Base-by-base conservation (phyloP, 2,113 vertebrate genomes). In the Gasterosteus aculeatus region DNA sequence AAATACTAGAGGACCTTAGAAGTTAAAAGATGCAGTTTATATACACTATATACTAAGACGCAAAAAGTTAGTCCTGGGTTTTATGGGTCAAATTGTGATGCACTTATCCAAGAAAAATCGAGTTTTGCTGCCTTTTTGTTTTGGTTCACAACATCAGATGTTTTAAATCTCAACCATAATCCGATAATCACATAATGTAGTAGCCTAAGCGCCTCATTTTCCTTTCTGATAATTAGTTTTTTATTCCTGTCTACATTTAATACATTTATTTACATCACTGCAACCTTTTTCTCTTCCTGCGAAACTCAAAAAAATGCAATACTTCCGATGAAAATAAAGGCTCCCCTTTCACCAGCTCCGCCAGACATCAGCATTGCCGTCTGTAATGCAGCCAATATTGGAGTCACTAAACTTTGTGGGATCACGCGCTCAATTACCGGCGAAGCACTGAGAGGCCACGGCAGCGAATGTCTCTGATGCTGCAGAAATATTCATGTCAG, bases 401-500 rank as follows among this genome's bases (percentile, higher is more conserved):
- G 75, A 83, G 69, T 82, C 81, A 69, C 78, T 85, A 80, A 69
- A 85, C 66, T 81, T 66, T 29, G 77, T 44, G 72, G 90, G 77
- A 82, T 85, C 69, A 72, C 72, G 76, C 63, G 82, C 80, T 91
- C 85, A 87, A 87, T 91, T 91, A 88, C 66, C 44, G 76, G 19
- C 56, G 77, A 77, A 84, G 75, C 82, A 66, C 78, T 80, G 65
- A 1, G 29, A 82, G 74, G 72, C 87, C 68, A 51, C 72, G 58
- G 80, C 85, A 87, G 88, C 77, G 41, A 88, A 64, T 11, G 82
- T 69, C 80, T 92, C 82, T 93, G 89, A 91, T 92, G 89, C 87
- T 87, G 90, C 85, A 91, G 89, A 90, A 91, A 92, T 91, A 92
- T 91, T 92, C 85, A 93, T 89, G 85, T 81, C 86, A 84, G 80